Conservation (phyloP, 2,797 vertebrate genomes). For the Borostomias antarcticus region DNA sequence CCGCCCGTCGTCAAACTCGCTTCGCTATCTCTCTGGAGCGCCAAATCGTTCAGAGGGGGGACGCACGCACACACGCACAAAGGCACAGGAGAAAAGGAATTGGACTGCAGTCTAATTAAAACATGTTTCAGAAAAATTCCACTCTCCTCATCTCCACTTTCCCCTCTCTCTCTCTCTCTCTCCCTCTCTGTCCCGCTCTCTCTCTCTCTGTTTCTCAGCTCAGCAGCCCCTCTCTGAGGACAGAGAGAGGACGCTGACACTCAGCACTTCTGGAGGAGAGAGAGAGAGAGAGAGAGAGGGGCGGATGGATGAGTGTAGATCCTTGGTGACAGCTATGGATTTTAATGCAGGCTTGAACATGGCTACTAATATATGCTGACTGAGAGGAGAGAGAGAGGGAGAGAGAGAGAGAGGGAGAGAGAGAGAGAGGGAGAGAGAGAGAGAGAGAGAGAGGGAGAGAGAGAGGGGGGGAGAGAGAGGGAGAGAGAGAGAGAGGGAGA, state of each 20-base stretch:
- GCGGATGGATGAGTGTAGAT: constrained; percentile 5
- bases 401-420: not conserved
- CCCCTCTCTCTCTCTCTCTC: not conserved
- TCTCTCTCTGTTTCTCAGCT: constrained; percentile 37
- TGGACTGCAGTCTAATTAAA: constrained; percentile 54
- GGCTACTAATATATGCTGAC: constrained; percentile 42
- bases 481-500: not conserved
- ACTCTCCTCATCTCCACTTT: not conserved
- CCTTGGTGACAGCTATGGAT: constrained; percentile 43
- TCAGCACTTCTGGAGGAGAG: not conserved
- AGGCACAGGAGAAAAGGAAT: not conserved
- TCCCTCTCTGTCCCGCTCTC: constrained; percentile 31
- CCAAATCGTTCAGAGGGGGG: constrained; percentile 31
- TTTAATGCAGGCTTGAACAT: constrained; percentile 22
- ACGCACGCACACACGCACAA: not conserved
- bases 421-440: not conserved
- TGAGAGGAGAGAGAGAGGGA: not conserved
- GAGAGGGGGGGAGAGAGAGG: not conserved
- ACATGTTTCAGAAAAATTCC: constrained; percentile 23
- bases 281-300: constrained; percentile 12
- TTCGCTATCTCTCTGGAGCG: too few relatives aligned
- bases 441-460: too few relatives aligned
- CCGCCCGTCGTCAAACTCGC: too few relatives aligned
- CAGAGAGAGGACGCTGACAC: constrained; percentile 9
- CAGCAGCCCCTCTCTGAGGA: constrained; percentile 54